Base-by-base conservation (phyloP, 2,888 invertebrate genomes). In the Drosophila kanekoi region DNA sequence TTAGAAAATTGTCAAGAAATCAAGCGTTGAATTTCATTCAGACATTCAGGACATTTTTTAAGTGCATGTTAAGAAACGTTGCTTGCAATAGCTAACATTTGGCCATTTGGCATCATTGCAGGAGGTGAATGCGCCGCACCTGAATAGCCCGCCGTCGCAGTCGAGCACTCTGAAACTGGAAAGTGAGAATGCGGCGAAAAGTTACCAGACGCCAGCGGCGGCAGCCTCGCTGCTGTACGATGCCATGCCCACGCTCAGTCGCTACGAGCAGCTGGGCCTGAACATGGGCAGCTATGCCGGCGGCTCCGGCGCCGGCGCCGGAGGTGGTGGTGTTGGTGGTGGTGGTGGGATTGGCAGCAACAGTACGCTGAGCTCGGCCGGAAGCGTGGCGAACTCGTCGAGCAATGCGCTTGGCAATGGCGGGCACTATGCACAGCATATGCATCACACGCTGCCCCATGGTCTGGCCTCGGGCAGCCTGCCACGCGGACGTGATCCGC, bases 101-200 rank as follows among this genome's bases (percentile, higher is more conserved):
- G 18, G 23, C 32, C 51, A 56, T 62, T 48, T 63, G 43, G 28
- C 18, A 20, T 53, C 28, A 43, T 82, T 74, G 48, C 84, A 91
- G 75, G 91, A 91, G 63, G 76, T 83, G 16, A 77, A 80, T 78
- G 87, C 87, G 38, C 83, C 90, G 61, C 91, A 91, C 58, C 83
- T 92, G 60, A 91, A 89, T 49, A 92, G 90, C 45, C 91, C 92
- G 67, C 91, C 92, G 53, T 92, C 92, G 41, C 92, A 92, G 74
- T 92, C 92, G 37, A 92, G 91, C 64, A 92, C 92, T 1, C 76
- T 92, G 16, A 92, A 91, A 72, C 85, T 91, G 54, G 91, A 90
- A 49, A 89, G 90, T 37, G 92, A 92, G 70, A 72, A 64, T 44
- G 71, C 73, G 5, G 80, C 89, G 53, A 92, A 91, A 74, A 79